Conservation (phyloP, 2,113 vertebrate species). For the Etheostoma cragini region DNA sequence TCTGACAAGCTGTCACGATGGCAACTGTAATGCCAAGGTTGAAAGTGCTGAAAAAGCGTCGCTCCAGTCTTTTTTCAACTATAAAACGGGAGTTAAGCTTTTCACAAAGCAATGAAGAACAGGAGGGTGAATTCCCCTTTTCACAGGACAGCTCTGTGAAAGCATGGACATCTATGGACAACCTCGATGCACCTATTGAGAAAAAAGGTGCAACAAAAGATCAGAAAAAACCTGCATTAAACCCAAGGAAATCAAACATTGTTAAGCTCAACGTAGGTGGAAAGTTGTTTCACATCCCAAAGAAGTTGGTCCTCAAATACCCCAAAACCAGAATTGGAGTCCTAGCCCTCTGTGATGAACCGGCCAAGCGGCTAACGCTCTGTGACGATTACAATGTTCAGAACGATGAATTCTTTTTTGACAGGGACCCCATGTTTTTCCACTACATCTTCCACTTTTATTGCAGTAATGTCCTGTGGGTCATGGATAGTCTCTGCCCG, state of each 20-base stretch:
- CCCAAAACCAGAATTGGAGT: conserved; percentile 88
- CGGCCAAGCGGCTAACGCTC: conserved; percentile 84
- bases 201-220: not conserved
- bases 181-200: conserved; percentile 60
- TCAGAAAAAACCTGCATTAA: not conserved
- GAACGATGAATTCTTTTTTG: conserved; percentile 91
- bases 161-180: conserved; percentile 89
- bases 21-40: conserved; percentile 56
- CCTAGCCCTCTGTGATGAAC: conserved; percentile 85
- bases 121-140: conserved; percentile 83
- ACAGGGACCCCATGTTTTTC: conserved; percentile 90
- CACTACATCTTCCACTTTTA: conserved; percentile 93
- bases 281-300: conserved; percentile 86
- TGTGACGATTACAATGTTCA: conserved; percentile 91
- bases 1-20: conserved; percentile 61
- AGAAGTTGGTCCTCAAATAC: conserved; percentile 78
- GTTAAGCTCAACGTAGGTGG: conserved; percentile 91
- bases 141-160: conserved; percentile 87
- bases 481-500: conserved; percentile 90
- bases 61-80: conserved; percentile 84
- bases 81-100: conserved; percentile 83
- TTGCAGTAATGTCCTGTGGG: conserved; percentile 88
- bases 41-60: conserved; percentile 77
- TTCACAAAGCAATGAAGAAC: conserved; percentile 69
- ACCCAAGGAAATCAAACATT: conserved; percentile 72